Base-by-base conservation (phyloP, 2,888 invertebrate species). In the Drosophila mimica region DNA sequence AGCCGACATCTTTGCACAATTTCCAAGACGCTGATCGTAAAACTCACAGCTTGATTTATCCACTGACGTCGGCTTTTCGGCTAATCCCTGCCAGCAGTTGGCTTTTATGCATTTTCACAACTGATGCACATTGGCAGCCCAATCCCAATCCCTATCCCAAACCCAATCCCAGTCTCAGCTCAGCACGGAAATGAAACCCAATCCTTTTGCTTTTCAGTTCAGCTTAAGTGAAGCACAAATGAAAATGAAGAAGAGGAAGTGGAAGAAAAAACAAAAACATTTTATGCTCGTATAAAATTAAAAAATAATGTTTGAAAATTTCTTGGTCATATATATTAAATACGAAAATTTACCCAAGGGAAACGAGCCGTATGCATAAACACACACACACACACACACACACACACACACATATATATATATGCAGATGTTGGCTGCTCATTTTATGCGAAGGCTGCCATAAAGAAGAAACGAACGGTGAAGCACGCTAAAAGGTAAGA, bases 401-500 rank as follows among this genome's bases (percentile, higher is more conserved):
- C 34, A 48, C 13, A 62, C 25, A 62, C 40, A 38, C 49, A 36
- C 13, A 11, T 4, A 4, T 30, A 30, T 5, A 30, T 15, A 1
- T 17, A 5, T 20, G 15, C 7, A 59, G 40, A 54, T 59, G 60
- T 64, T 70, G 70, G 74, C 79, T 88, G 83, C 72, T 88, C 84
- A 83, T 76, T 88, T 84, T 70, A 88, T 86, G 86, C 79, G 83
- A 76, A 80, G 76, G 81, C 65, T 69, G 76, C 63, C 69, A 70
- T 76, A 79, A 83, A 83, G 81, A 81, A 78, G 82, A 86, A 86
- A 68, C 84, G 84, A 88, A 88, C 87, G 83, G 86, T 81, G 83
- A 88, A 84, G 76, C 86, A 88, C 89, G 84, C 83, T 88, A 88
- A 85, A 86, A 85, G 89, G 89, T 83, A 88, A 83, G 87, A 81